Evolutionary conservation across 2,797 vertebrate genomes (phyloP), one percentile per base, ranked within the genome.

Genomic region (Danionella dracula): DNA sequence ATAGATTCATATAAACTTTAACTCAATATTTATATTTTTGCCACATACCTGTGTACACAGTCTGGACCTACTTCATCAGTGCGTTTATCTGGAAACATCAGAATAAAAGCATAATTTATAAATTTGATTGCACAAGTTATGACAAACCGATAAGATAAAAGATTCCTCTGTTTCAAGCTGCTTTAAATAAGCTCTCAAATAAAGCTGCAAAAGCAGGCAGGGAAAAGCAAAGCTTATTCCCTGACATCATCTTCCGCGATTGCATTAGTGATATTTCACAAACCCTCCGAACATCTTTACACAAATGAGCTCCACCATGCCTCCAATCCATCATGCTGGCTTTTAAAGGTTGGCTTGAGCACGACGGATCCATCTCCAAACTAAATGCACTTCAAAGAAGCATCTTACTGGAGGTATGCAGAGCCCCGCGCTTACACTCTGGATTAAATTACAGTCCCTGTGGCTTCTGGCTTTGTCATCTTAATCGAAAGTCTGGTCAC

Each of bases 271-370:
- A 72, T 59, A 71, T 76, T 73, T 62, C 55, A 53, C 34, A 58
- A 73, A 64, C 41, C 71, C 51, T 73, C 59, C 31, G 54, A 73
- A 60, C 54, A 48, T 71, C 68, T 61, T 56, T 42, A 54, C 59
- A 76, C 72, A 72, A 74, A 76, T 76, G 72, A 76, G 67, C 56
- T 51, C 55, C 67, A 10, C 50, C 37, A 32, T 66, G 61, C 55
- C 42, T 76, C 71, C 66, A 76, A 76, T 76, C 68, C 60, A 76
- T 76, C 75, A 74, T 76, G 64, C 53, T 48, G 64, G 75, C 75
- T 74, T 76, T 76, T 74, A 76, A 76, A 74, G 71, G 71, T 76
- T 76, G 75, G 71, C 65, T 67, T 50, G 44, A 61, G 48, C 59
- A 40, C 32, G 45, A 54, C 37, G 59, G 71, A 66, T 68, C 71